Conservation (phyloP, 2,797 vertebrate genomes). For the Holocentrus rufus region DNA sequence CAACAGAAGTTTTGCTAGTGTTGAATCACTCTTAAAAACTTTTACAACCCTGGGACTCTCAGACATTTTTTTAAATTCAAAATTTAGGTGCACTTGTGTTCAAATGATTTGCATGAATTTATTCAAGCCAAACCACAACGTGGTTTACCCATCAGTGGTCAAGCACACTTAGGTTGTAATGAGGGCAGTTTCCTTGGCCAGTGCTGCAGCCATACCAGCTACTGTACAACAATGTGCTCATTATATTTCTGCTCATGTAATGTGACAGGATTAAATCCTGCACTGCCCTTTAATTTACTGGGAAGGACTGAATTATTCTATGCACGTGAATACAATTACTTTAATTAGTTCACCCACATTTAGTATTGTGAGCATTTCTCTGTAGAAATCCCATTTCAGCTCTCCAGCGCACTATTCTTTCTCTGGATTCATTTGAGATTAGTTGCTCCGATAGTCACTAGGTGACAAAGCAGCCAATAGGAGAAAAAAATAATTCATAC, state of each 20-base stretch:
- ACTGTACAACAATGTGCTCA: slow-evolving; percentile 45
- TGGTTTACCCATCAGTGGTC: background rate
- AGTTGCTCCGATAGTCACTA: slow-evolving; percentile 55
- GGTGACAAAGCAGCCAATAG: slow-evolving; percentile 58
- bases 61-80: no score
- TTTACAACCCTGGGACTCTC: no score
- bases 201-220: background rate
- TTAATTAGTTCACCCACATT: slow-evolving; percentile 67
- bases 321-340: slow-evolving; percentile 54
- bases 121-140: no score
- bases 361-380: slow-evolving; percentile 44
- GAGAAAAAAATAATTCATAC: slow-evolving; percentile 55
- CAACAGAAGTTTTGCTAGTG: no score
- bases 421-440: slow-evolving; percentile 53
- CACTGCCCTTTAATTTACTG: slow-evolving; percentile 45
- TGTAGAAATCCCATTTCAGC: slow-evolving; percentile 59
- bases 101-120: no score
- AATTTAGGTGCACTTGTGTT: no score
- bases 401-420: slow-evolving; percentile 48
- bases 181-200: slow-evolving; percentile 12
- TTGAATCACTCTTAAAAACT: no score
- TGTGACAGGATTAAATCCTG: slow-evolving; percentile 45
- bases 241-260: slow-evolving; percentile 52
- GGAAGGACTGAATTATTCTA: slow-evolving; percentile 45
- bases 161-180: slow-evolving; percentile 5